These are phyloP conservation scores for Limnephilus lunatus DNA, from an alignment of 2,888 invertebrate species.

Conservation along the genomic window DNA sequence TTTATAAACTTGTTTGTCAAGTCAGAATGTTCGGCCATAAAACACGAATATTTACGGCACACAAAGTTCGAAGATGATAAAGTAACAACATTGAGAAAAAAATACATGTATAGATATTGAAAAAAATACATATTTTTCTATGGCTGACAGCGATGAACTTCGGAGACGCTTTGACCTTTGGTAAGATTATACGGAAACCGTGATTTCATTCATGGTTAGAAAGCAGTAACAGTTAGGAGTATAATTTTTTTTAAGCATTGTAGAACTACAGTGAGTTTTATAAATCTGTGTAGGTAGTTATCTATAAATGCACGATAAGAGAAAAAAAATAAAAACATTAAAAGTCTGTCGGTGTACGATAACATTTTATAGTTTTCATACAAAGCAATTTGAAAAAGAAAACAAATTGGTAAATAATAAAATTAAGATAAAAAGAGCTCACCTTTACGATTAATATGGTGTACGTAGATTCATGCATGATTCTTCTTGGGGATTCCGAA, in stretches of 20 bases:
- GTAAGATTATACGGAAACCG: constrained; percentile 17
- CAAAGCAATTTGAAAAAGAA: not conserved
- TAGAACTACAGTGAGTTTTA: not conserved
- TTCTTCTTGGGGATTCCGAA: not conserved
- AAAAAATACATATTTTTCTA: not conserved
- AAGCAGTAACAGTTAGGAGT: not conserved
- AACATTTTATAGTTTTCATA: not conserved
- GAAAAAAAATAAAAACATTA: not conserved
- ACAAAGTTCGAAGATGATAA: constrained; percentile 2
- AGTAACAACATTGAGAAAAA: not conserved
- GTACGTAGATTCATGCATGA: constrained; percentile 20
- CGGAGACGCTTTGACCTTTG: constrained; percentile 26
- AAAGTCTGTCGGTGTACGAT: not conserved
- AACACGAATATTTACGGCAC: constrained; percentile 18
- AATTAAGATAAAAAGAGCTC: constrained; percentile 35
- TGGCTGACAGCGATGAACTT: constrained; percentile 52
- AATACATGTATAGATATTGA: not conserved
- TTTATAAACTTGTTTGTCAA: constrained; percentile 2
- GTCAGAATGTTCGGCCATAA: not conserved
- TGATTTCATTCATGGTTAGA: constrained; percentile 51
- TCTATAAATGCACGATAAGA: not conserved
- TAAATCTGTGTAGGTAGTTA: not conserved
- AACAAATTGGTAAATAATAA: not conserved
- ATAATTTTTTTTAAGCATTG: not conserved
- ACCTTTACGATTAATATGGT: constrained; percentile 43